Percentiles rank a stretch among this genome's conserved stretches.
These are phyloP conservation scores for Tipula unca DNA, from an alignment of 2,888 invertebrate genomes.

Conservation along the genomic window DNA sequence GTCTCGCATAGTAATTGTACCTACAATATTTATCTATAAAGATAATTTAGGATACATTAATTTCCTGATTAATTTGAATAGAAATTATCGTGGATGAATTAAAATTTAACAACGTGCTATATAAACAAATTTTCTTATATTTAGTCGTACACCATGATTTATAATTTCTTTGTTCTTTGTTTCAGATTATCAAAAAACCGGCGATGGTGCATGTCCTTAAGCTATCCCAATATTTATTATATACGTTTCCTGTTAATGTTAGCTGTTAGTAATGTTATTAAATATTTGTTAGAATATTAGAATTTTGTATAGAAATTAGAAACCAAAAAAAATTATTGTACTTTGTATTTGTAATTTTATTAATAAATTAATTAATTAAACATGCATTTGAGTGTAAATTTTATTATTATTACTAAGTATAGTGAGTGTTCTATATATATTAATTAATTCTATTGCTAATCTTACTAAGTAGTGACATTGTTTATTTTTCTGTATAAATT, in stretches of 20 bases:
- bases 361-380: neutral
- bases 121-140: too few species aligned
- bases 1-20: too few species aligned
- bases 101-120: too few species aligned
- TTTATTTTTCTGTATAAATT: neutral
- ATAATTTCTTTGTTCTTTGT: slow-evolving; percentile 20
- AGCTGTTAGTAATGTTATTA: neutral
- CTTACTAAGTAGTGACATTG: neutral
- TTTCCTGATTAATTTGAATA: too few species aligned
- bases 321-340: neutral
- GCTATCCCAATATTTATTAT: neutral
- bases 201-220: slow-evolving; percentile 39
- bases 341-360: neutral
- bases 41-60: too few species aligned
- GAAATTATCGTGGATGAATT: too few species aligned
- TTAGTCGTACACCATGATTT: too few species aligned
- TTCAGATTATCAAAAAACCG: slow-evolving; percentile 39
- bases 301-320: neutral
- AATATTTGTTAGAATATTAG: neutral
- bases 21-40: too few species aligned
- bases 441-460: neutral
- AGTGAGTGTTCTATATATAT: neutral
- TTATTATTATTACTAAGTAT: neutral
- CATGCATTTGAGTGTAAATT: neutral
- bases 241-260: neutral